Percentiles rank a stretch among this genome's conserved stretches.
Evolutionary conservation across 1,140 invertebrate species (phyloP).

Genomic region (Drosophila varians): DNA sequence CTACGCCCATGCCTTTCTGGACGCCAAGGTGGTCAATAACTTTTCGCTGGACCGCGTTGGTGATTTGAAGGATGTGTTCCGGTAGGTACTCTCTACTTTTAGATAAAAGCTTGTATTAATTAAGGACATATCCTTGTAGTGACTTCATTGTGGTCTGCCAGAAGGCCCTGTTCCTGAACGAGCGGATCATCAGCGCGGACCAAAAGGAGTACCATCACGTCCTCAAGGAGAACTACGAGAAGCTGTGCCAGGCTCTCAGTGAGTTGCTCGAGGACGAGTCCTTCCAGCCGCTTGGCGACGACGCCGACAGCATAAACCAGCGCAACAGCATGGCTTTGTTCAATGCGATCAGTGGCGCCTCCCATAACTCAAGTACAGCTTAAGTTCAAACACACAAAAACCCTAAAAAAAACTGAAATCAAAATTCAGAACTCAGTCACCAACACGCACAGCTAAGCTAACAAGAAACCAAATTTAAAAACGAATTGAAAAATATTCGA

Average conservation of each 20-base stretch:
- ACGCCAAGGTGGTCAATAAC: slow-evolving; percentile 87
- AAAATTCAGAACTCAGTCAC: slow-evolving; percentile 19
- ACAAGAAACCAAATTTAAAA: slow-evolving; percentile 20
- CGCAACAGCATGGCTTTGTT: slow-evolving; percentile 88
- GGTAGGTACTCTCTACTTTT: slow-evolving; percentile 85
- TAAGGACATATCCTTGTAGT: slow-evolving; percentile 84
- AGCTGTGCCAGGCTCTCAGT: slow-evolving; percentile 91
- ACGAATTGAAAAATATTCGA: slow-evolving; percentile 22
- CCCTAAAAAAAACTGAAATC: slow-evolving; percentile 2
- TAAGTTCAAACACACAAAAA: slow-evolving; percentile 77
- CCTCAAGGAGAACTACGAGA: slow-evolving; percentile 92
- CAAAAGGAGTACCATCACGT: slow-evolving; percentile 95
- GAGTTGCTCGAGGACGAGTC: slow-evolving; percentile 87
- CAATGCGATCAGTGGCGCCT: slow-evolving; percentile 88
- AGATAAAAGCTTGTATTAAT: neutral
- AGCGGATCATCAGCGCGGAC: slow-evolving; percentile 92
- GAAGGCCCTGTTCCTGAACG: slow-evolving; percentile 93
- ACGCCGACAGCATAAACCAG: slow-evolving; percentile 80
- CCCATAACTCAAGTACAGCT: slow-evolving; percentile 87
- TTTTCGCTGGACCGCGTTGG: slow-evolving; percentile 93
- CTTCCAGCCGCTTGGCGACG: slow-evolving; percentile 74
- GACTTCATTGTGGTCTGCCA: slow-evolving; percentile 95
- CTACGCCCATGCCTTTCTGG: slow-evolving; percentile 95
- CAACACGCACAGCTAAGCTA: slow-evolving; percentile 52
- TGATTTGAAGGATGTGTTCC: slow-evolving; percentile 93